Evolutionary conservation across 2,113 vertebrate species (phyloP), one percentile per base, ranked within the genome.

Genomic region (Thalassarche chlororhynchos): DNA sequence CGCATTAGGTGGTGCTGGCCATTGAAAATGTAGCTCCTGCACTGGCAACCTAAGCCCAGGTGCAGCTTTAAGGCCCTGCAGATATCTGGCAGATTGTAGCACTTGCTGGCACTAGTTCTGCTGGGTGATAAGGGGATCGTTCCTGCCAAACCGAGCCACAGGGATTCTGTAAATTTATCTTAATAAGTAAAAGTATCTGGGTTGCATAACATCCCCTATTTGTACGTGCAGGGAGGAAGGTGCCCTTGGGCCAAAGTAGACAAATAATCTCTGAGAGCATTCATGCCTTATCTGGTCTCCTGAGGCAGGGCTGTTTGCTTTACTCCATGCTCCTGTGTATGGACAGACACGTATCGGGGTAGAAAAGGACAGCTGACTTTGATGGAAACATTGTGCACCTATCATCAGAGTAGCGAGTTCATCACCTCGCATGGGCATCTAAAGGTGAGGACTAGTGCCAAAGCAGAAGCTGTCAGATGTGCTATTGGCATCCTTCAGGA

Each of bases 161-260:
- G 34, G 64, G 55, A 95, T 92, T 55, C 68, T 78, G 86, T 75
- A 77, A 51, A 86, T 90, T 78, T 89, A 87, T 89, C 90, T 89
- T 42, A 70, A 15, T 89, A 84, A 94, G 60, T 81, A 61, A 12
- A 93, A 94, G 69, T 72, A 74, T 92, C 76, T 81, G 80, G 51
- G 52, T 82, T 95, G 97, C 89, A 55, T 68, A 93, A 89, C 47
- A 40, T n/a, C 19, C 66, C 32, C 71, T 5, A 9, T 42, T 83
- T 34, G 82, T 95, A 92, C 42, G 71, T 96, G 93, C 93, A 23
- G 60, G 36, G 51, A 94, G 89, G 83, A 95, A 96, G 88, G 86
- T 92, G 79, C 80, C 84, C 77, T 78, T 94, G 77, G 77, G 68
- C 86, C 76, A 55, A 75, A 92, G 88, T 3, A 97, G 72, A 55